phyloP scores from a whole-genome alignment of 64 coral and sea anemone genomes.

The Actinia equina region DNA sequence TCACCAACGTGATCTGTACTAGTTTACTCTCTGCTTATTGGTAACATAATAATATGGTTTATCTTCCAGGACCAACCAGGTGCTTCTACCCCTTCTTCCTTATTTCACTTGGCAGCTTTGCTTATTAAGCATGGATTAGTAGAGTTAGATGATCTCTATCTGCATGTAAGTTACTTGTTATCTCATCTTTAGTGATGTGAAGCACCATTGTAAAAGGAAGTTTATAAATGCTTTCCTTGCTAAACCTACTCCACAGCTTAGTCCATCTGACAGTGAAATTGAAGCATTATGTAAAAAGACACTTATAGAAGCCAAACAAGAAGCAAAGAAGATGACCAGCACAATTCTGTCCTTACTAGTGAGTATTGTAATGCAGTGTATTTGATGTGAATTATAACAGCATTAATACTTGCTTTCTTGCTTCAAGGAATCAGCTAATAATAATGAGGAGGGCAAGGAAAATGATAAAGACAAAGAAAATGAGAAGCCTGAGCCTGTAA shows the following conservation, averaged over 20 bases:
- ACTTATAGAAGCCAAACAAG: conserved; percentile 83
- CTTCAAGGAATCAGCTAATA: conserved; percentile 68
- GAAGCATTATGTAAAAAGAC: conserved; percentile 34
- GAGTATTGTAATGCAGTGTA: background rate
- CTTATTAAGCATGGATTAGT: conserved; percentile 83
- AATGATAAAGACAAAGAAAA: conserved; percentile 86
- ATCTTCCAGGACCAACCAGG: conserved; percentile 80
- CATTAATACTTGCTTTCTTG: background rate
- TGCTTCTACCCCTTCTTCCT: conserved; percentile 66
- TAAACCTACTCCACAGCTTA: conserved; percentile 48
- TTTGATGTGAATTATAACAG: background rate
- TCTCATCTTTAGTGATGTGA: background rate
- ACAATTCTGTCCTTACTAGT: conserved; percentile 62
- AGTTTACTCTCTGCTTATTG: too few relatives aligned
- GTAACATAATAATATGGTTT: background rate
- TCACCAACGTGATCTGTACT: too few relatives aligned
- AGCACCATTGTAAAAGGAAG: too few relatives aligned
- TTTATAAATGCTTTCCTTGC: too few relatives aligned
- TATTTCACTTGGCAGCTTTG: conserved; percentile 79
- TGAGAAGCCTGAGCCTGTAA: conserved; percentile 67
- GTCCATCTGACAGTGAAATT: conserved; percentile 83
- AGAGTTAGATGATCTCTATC: conserved; percentile 75
- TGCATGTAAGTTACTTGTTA: conserved; percentile 49
- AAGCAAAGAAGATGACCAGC: conserved; percentile 85
- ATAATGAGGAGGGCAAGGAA: conserved; percentile 82